Percentiles rank a stretch among this genome's conserved stretches.
These are phyloP conservation scores for Leptonema lineaticorne DNA, from an alignment of 1,140 invertebrate genomes.

Conservation along the genomic window DNA sequence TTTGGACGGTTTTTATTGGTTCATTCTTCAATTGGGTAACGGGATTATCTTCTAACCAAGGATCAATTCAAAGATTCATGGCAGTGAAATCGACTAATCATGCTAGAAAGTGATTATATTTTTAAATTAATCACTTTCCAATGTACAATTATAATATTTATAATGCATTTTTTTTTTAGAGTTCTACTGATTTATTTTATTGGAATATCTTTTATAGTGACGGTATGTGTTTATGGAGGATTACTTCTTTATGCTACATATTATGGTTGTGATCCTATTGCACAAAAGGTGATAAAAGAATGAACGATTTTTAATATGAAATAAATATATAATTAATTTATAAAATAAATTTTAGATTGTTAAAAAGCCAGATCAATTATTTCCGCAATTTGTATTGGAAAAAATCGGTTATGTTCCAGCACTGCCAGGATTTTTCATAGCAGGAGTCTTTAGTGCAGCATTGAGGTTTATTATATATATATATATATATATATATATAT, in stretches of 20 bases:
- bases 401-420: slow-evolving; percentile 55
- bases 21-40: slow-evolving; percentile 67
- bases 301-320: too few relatives aligned
- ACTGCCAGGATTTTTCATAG: slow-evolving; percentile 65
- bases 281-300: slow-evolving; percentile 52
- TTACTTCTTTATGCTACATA: slow-evolving; percentile 73
- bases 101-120: slow-evolving; percentile 50
- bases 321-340: too few relatives aligned
- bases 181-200: slow-evolving; percentile 36
- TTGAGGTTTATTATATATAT: slow-evolving; percentile 54
- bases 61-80: slow-evolving; percentile 63
- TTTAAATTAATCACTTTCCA: neutral
- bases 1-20: slow-evolving; percentile 72
- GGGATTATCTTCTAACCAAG: slow-evolving; percentile 53
- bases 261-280: slow-evolving; percentile 70
- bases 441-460: slow-evolving; percentile 66
- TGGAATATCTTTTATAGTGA: slow-evolving; percentile 54
- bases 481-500: too few relatives aligned
- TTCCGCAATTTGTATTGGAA: slow-evolving; percentile 60
- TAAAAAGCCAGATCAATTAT: slow-evolving; percentile 47
- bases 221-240: slow-evolving; percentile 63
- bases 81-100: slow-evolving; percentile 56
- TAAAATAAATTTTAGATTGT: slow-evolving; percentile 35
- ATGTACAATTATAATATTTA: neutral
- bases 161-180: slow-evolving; percentile 12